phyloP scores from a whole-genome alignment of 2,797 vertebrate genomes.

The Protosalanx chinensis region DNA sequence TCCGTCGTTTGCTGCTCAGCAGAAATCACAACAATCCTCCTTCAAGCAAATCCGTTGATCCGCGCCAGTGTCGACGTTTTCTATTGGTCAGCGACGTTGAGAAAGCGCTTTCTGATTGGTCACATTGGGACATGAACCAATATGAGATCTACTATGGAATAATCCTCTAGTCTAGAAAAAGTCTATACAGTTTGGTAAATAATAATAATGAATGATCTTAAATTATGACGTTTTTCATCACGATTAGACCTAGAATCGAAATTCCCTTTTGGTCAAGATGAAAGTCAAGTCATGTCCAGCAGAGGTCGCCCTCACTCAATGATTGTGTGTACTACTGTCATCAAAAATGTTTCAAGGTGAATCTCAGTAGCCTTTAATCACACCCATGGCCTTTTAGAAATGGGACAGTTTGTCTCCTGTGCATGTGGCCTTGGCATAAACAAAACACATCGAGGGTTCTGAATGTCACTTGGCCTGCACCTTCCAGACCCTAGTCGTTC shows the following conservation, averaged over 20 bases:
- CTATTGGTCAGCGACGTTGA: slow-evolving; percentile 49
- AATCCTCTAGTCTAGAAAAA: too few species aligned
- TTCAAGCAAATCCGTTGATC: slow-evolving; percentile 34
- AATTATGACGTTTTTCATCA: too few species aligned
- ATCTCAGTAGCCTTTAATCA: not conserved
- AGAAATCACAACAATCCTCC: slow-evolving; percentile 7
- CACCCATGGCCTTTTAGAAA: not conserved
- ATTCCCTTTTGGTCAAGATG: not conserved
- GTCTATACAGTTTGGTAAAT: too few species aligned
- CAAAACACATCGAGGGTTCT: not conserved
- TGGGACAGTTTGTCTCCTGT: too few species aligned
- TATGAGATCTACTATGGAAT: not conserved
- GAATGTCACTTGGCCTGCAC: not conserved
- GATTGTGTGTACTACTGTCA: too few species aligned
- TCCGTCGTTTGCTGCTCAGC: not conserved
- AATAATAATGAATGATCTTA: too few species aligned
- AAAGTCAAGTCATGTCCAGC: not conserved
- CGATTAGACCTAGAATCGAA: too few species aligned
- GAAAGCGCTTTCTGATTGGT: slow-evolving; percentile 50
- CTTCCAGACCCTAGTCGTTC: too few species aligned
- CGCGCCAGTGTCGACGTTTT: slow-evolving; percentile 37
- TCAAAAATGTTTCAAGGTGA: not conserved
- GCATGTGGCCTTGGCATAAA: not conserved
- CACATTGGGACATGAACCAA: not conserved
- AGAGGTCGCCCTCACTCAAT: not conserved